Percentiles rank a stretch among this genome's conserved stretches.
Conservation (phyloP, 2,888 invertebrate genomes). For the Tetragnatha montana region DNA sequence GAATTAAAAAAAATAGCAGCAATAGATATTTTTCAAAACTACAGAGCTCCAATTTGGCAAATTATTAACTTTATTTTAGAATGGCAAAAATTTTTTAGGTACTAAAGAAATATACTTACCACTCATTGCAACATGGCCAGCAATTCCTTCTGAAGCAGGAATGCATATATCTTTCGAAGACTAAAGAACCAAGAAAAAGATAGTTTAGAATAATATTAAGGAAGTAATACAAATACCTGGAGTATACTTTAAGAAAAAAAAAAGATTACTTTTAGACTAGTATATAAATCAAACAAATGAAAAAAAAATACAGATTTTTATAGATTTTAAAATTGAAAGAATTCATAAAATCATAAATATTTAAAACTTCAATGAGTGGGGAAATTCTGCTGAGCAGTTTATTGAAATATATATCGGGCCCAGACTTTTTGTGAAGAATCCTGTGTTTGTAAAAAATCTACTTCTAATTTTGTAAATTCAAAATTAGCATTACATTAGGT, state of each 20-base stretch:
- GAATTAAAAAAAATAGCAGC: not conserved
- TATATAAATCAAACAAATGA: not conserved
- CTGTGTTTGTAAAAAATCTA: no score
- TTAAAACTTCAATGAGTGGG: no score
- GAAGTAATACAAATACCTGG: not conserved
- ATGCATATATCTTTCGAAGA: constrained; percentile 78
- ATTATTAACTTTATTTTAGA: not conserved
- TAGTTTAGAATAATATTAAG: not conserved
- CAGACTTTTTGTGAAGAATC: no score
- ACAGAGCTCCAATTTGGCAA: not conserved
- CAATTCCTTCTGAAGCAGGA: constrained; percentile 81
- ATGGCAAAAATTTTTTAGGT: no score
- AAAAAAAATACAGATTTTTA: not conserved
- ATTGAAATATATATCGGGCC: no score
- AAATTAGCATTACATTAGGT: no score
- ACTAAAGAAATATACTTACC: constrained; percentile 74
- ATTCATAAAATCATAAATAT: not conserved
- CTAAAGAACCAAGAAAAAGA: constrained; percentile 70
- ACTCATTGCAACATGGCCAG: constrained; percentile 85
- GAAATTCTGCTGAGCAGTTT: no score
- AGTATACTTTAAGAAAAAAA: no score
- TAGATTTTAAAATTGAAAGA: not conserved
- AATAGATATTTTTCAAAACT: no score
- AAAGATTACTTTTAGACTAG: not conserved
- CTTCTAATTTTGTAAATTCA: no score